These are phyloP conservation scores for Subacronicta megacephala DNA, from an alignment of 2,888 invertebrate genomes.

Conservation along the genomic window DNA sequence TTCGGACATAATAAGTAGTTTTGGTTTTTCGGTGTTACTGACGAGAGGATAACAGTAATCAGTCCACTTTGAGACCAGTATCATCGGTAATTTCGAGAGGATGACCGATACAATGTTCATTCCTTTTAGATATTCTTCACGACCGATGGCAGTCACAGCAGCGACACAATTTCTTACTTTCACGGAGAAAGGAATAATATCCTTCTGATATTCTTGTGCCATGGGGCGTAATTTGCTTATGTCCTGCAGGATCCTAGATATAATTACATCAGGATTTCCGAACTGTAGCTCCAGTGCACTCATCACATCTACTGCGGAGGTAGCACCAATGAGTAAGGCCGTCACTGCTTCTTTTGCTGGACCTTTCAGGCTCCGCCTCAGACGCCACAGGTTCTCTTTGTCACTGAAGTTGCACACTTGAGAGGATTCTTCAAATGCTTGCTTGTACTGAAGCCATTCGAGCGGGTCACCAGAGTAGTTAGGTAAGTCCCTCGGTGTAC, in stretches of 20 bases:
- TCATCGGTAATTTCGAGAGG: constrained; percentile 4
- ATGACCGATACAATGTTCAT: constrained; percentile 1
- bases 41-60: constrained; percentile 5
- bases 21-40: neutral
- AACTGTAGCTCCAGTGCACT: too few species aligned
- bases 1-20: neutral
- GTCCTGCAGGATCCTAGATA: too few species aligned
- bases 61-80: constrained; percentile 1
- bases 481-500: too few species aligned
- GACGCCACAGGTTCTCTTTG: too few species aligned
- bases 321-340: constrained; percentile 30
- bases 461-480: constrained; percentile 28
- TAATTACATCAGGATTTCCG: too few species aligned
- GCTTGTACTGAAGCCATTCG: constrained; percentile 39
- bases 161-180: constrained; percentile 7
- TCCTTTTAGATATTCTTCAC: constrained; percentile 9
- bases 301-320: constrained; percentile 11
- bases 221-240: too few species aligned
- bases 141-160: constrained; percentile 7
- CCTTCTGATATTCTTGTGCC: too few species aligned
- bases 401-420: constrained; percentile 19
- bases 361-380: too few species aligned
- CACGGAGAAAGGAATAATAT: constrained; percentile 4
- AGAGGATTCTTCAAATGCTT: constrained; percentile 31
- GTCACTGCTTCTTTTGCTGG: constrained; percentile 35